Evolutionary conservation across 2,113 vertebrate genomes (phyloP), one percentile per base, ranked within the genome.

Genomic region (Nothoprocta pentlandii): DNA sequence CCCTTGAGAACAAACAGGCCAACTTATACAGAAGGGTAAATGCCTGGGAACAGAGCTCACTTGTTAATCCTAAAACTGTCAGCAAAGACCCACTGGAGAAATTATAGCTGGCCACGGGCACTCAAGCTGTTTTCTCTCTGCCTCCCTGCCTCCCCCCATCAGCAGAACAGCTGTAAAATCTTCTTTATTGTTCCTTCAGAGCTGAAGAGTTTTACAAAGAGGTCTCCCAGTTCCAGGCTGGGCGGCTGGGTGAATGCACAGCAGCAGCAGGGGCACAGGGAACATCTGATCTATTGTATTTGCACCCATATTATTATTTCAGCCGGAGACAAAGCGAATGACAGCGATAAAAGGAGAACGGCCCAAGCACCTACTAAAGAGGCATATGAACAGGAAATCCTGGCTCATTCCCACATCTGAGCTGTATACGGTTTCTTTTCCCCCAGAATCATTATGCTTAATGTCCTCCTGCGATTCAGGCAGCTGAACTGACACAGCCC

Each of bases 21-120:
- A 96, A 95, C 96, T 97, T 97, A 96, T 93, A 94, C 87, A 61
- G 67, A 84, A 74, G 73, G 73, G 71, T 87, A 96, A 93, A 96
- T 91, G 86, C 93, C 94, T 97, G 93, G 76, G 95, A 97, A 96
- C 92, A 96, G 94, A 82, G 84, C 82, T 77, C 94, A 95, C 85
- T 98, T 97, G 96, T 97, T 96, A 93, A 97, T 95, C 95, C 92
- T 91, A 95, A 96, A 95, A 94, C 94, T 95, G 89, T 96, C 96
- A 93, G 89, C 88, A 88, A 70, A 71, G 46, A n/a, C 47, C 81
- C 94, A 81, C 91, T 94, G 94, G 93, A 97, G 94, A 96, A 97
- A 97, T 95, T 96, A 95, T 95, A 93, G 96, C 92, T 74, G 90
- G 94, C 93, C 94, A 90, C 10, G 95, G 90, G 82, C 92, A 96